Base-by-base conservation (phyloP, 2,113 vertebrate genomes). In the Saguinus imperator region DNA sequence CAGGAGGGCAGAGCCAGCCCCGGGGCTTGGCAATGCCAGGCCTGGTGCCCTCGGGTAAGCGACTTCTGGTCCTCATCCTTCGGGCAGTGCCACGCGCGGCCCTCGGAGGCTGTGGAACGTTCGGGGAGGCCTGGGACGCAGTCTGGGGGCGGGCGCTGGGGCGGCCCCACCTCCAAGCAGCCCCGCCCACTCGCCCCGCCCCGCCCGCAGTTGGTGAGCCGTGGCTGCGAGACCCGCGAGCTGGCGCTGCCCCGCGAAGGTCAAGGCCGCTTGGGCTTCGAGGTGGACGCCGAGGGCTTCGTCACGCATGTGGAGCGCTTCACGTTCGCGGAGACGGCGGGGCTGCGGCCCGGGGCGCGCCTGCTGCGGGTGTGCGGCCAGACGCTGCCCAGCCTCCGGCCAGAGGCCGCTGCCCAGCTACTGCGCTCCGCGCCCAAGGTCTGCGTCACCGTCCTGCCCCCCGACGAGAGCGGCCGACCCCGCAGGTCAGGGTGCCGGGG, bases 401-500 rank as follows among this genome's bases (percentile, higher is more conserved):
- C 98, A 0, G 98, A 99, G 8, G 99, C 99, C 95, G 98, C 99
- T 37, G 97, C 98, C 16, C 97, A 97, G 80, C 98, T 99, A 75
- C 99, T 99, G 73, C 98, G 99, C 94, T 98, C 98, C 0, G 99
- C 99, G 1, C 98, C 99, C 98, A 99, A 99, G 94, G 99, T 99
- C 97, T 99, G 99, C 98, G 99, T 99, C 98, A 99, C 99, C 0
- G 99, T 99, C 85, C 99, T 99, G 91, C 99, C 99, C 0, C 99
- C 99, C 0, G 99, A 99, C 9, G 99, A 99, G 95, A 99, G 99
- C 27, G 99, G 99, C 48, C 99, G 99, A 64, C 99, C 99, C 25
- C 99, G 99, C 98, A 99, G 99, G 99, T 99, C 96, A 98, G 98
- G 64, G 55, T n/a, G 5, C 48, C 0, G 0, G 79, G 72, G 37